Percentiles rank a stretch among this genome's conserved stretches.
Conservation (phyloP, 2,888 invertebrate species). For the Napeogenes sylphis region DNA sequence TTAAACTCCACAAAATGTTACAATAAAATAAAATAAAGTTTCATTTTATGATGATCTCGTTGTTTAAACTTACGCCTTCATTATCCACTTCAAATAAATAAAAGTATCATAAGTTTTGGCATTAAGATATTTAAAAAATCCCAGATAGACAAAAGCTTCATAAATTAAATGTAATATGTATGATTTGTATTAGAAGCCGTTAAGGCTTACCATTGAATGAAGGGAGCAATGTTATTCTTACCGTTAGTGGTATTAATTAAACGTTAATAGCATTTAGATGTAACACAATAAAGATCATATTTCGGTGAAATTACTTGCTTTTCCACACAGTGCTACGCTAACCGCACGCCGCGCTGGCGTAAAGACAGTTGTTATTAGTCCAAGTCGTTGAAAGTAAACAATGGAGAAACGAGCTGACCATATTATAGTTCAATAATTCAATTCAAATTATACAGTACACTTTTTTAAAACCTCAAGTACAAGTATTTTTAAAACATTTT, state of each 20-base stretch:
- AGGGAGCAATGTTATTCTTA: constrained; percentile 17
- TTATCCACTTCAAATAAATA: too few species aligned
- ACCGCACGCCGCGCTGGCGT: constrained; percentile 31
- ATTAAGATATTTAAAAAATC: too few species aligned
- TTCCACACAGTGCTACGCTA: constrained; percentile 33
- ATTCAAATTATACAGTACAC: too few species aligned
- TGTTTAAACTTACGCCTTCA: too few species aligned
- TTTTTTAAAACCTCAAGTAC: too few species aligned
- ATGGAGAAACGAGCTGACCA: constrained; percentile 44
- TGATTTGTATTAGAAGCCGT: constrained; percentile 21
- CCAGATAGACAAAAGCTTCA: too few species aligned
- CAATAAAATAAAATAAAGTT: too few species aligned
- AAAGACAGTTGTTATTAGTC: constrained; percentile 49
- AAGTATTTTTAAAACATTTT: too few species aligned
- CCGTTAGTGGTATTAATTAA: constrained; percentile 4
- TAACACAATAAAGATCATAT: constrained; percentile 14
- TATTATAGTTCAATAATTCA: constrained; percentile 37
- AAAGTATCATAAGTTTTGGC: too few species aligned
- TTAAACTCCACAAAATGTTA: too few species aligned
- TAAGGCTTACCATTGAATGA: constrained; percentile 13
- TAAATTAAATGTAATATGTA: constrained; percentile 12
- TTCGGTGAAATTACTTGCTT: constrained; percentile 13
- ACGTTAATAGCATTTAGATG: constrained; percentile 5
- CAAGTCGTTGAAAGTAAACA: constrained; percentile 62
- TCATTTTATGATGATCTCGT: too few species aligned